These are phyloP conservation scores for Morinoia aosen DNA, from an alignment of 2,888 invertebrate species.

Conservation along the genomic window DNA sequence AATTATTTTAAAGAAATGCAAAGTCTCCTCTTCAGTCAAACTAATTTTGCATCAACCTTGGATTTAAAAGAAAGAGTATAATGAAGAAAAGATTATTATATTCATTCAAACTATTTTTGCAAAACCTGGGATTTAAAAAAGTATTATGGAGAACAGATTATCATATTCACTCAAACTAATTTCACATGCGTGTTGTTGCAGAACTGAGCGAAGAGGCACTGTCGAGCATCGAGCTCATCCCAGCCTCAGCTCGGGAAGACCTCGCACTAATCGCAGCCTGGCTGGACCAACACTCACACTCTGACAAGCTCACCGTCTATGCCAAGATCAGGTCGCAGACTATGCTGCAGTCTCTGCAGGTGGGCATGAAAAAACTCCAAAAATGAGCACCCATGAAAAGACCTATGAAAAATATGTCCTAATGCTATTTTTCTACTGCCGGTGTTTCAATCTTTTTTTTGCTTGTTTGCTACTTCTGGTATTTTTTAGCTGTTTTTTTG, in stretches of 20 bases:
- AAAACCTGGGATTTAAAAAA: too few relatives aligned
- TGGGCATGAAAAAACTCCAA: background rate
- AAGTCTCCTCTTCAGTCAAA: too few relatives aligned
- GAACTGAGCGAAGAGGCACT: conserved; percentile 64
- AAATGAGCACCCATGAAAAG: background rate
- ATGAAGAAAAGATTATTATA: too few relatives aligned
- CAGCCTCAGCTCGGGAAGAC: conserved; percentile 80
- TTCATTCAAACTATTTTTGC: too few relatives aligned
- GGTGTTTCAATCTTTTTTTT: background rate
- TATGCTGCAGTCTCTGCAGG: conserved; percentile 63
- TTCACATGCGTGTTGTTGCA: background rate
- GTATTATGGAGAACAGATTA: too few relatives aligned
- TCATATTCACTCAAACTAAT: too few relatives aligned
- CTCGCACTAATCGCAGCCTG: conserved; percentile 86
- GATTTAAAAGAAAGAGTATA: too few relatives aligned
- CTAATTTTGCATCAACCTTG: too few relatives aligned
- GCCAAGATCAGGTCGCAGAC: conserved; percentile 70
- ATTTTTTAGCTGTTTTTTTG: background rate
- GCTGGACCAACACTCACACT: conserved; percentile 83
- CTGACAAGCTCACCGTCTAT: conserved; percentile 81
- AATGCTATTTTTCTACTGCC: background rate
- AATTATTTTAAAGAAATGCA: too few relatives aligned
- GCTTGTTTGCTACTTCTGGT: background rate
- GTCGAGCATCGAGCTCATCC: conserved; percentile 72
- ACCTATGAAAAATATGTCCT: too few relatives aligned